Evolutionary conservation across 2,888 invertebrate genomes (phyloP).

Genomic region (Drosophila planitibia): DNA sequence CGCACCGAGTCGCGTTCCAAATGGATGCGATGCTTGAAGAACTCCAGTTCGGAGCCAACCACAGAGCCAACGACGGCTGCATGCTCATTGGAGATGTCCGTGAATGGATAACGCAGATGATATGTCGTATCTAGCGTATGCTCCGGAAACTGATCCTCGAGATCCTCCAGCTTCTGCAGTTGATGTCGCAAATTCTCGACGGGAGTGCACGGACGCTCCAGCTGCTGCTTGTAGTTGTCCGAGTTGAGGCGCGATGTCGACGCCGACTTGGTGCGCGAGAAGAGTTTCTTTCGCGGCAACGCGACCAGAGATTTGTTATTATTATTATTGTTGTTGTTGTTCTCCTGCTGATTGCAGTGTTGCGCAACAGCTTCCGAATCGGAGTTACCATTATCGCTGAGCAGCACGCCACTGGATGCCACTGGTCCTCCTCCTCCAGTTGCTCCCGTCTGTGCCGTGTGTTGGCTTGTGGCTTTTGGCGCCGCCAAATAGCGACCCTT

Average conservation of each 20-base stretch:
- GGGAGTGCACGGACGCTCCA: slow-evolving; percentile 89
- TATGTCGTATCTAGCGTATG: slow-evolving; percentile 90
- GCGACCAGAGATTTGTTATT: slow-evolving; percentile 42
- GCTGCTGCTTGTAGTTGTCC: slow-evolving; percentile 61
- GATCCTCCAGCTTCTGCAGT: slow-evolving; percentile 91
- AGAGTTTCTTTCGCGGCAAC: slow-evolving; percentile 88
- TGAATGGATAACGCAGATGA: slow-evolving; percentile 92
- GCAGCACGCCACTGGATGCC: slow-evolving; percentile 28
- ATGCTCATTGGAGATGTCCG: slow-evolving; percentile 87
- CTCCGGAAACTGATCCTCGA: slow-evolving; percentile 93
- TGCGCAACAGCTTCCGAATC: slow-evolving; percentile 77
- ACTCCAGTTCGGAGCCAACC: slow-evolving; percentile 90
- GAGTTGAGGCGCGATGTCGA: slow-evolving; percentile 90
- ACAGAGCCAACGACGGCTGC: slow-evolving; percentile 75
- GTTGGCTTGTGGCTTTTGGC: slow-evolving; percentile 25
- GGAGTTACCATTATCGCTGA: slow-evolving; percentile 85
- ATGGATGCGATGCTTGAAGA: slow-evolving; percentile 93
- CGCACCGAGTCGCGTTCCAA: slow-evolving; percentile 93
- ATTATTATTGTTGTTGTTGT: slow-evolving; percentile 79
- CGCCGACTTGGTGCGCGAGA: slow-evolving; percentile 90
- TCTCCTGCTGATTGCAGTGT: slow-evolving; percentile 86
- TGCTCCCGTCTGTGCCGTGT: slow-evolving; percentile 41
- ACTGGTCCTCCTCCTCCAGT: background rate
- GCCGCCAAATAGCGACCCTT: slow-evolving; percentile 81
- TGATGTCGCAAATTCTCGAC: slow-evolving; percentile 93